phyloP scores from a whole-genome alignment of 2,113 vertebrate genomes.

The Cranoglanis bouderius region DNA sequence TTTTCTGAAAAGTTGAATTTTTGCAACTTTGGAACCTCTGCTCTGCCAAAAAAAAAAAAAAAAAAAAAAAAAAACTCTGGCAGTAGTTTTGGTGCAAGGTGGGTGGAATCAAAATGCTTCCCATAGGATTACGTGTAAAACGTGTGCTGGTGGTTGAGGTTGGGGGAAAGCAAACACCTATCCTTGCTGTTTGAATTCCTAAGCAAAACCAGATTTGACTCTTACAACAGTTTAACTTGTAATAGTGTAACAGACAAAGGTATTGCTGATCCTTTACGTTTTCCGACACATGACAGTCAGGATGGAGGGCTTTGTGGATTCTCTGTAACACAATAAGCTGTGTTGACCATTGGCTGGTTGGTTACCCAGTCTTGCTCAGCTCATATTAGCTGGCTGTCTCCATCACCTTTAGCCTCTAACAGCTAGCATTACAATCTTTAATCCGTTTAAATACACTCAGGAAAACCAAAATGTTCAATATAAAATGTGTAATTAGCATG shows the following conservation, averaged over 20 bases:
- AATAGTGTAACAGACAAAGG: background rate
- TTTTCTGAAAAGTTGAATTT: background rate
- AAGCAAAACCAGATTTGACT: background rate
- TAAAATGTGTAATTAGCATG: background rate
- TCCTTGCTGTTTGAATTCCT: background rate
- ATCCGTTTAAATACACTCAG: background rate
- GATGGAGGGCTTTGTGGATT: background rate
- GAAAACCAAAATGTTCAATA: background rate
- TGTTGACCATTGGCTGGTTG: background rate
- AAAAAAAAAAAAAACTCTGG: background rate
- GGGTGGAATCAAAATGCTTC: background rate
- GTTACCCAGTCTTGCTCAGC: background rate
- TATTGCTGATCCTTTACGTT: background rate
- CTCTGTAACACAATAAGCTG: background rate
- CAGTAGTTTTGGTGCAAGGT: background rate
- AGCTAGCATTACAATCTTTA: background rate
- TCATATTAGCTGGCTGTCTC: background rate
- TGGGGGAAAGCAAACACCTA: background rate
- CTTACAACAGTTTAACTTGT: background rate
- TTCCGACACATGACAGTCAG: background rate
- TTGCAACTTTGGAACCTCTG: background rate
- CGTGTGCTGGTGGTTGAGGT: background rate
- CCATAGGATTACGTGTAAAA: background rate
- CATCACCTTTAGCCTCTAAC: background rate
- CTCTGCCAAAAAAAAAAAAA: background rate